These are phyloP conservation scores for Caenorhabditis remanei DNA, from an alignment of 1,140 invertebrate species.

Conservation along the genomic window DNA sequence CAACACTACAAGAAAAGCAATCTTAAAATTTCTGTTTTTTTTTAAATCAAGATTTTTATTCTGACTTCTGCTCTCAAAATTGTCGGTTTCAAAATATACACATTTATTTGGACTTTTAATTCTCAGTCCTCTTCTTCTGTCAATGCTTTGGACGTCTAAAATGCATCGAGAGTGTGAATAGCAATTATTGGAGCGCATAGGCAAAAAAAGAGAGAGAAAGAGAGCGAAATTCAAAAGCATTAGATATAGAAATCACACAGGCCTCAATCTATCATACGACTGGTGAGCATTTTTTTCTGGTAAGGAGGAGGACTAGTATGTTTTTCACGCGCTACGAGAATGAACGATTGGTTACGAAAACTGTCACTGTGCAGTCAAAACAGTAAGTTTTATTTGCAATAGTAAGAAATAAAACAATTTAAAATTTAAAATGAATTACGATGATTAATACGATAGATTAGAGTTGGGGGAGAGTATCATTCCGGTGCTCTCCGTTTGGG, in stretches of 20 bases:
- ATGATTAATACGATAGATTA: too few relatives aligned
- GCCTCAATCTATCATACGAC: constrained; percentile 23
- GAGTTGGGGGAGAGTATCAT: too few relatives aligned
- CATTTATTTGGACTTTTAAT: not conserved
- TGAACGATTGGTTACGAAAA: not conserved
- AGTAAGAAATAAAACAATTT: too few relatives aligned
- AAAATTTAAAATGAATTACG: not conserved
- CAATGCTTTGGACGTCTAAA: not conserved
- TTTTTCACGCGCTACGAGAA: not conserved
- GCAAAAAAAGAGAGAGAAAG: constrained; percentile 4
- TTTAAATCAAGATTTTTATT: not conserved
- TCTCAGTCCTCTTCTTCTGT: not conserved
- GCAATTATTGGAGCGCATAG: constrained; percentile 53
- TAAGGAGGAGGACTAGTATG: not conserved
- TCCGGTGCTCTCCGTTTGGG: too few relatives aligned
- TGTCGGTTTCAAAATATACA: not conserved
- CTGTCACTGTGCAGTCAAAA: not conserved
- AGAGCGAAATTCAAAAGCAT: not conserved
- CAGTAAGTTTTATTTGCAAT: not conserved
- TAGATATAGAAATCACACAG: constrained; percentile 45
- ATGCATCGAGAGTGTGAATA: constrained; percentile 16
- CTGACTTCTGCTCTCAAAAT: not conserved
- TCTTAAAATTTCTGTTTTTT: not conserved
- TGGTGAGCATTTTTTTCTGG: constrained; percentile 9
- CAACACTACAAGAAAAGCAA: not conserved